Evolutionary conservation across 2,888 invertebrate genomes (phyloP), one percentile per base, ranked within the genome.

Genomic region (Drosophila mercatorum): DNA sequence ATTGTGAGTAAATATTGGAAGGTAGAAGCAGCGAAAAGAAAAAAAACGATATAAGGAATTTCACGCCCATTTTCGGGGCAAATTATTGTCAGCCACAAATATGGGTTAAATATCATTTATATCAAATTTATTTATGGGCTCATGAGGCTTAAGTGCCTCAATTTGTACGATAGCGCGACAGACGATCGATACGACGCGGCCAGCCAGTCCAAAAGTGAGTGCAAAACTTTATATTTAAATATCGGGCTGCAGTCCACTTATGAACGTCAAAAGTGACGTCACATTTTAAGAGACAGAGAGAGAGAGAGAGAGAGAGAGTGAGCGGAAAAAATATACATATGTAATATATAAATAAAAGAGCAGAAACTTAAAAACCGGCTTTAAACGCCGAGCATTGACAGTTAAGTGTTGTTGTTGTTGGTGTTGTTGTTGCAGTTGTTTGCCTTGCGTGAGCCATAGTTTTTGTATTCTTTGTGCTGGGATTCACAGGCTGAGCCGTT

Each of bases 21-120:
- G 59, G 63, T 40, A 63, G 62, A 49, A 59, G 61, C 22, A 49
- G 11, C n/a, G 34, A 52, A 58, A 14, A 14, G 51, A 49, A 14
- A 53, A 49, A 55, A 51, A 49, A 58, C 22, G 17, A 31, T 51
- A 43, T 40, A 55, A 51, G 56, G 71, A 70, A 75, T 67, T 72
- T 72, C 64, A 62, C 73, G 68, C 80, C 88, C 77, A 71, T 71
- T 75, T 73, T 70, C 53, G 73, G 67, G 44, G 59, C 57, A 65
- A 77, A 77, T 79, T 63, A 83, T 67, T 40, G 68, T 55, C 55
- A 67, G 63, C 51, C 47, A 75, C 85, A 76, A 82, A 90, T 90
- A 85, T 90, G 90, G 85, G 85, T 76, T 90, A 88, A 85, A 86
- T 71, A 90, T 83, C 78, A 67, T 73, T 90, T 78, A 83, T 73